Evolutionary conservation across 2,888 invertebrate genomes (phyloP).

Genomic region (Nudaria mundana): DNA sequence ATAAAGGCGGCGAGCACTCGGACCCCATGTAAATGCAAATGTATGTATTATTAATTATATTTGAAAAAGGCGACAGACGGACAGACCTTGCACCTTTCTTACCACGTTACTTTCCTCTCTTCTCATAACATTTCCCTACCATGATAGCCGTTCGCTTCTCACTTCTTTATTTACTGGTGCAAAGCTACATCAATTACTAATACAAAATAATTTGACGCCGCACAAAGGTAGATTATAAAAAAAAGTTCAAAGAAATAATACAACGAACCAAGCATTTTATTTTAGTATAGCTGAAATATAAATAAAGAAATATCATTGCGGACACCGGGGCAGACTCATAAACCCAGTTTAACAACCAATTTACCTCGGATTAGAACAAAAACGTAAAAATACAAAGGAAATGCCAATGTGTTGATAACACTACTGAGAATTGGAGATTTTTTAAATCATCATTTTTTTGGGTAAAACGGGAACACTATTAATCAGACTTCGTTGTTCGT

Average conservation of each 20-base stretch:
- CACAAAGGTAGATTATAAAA: background rate
- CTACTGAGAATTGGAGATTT: conserved; percentile 7
- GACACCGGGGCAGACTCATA: conserved; percentile 13
- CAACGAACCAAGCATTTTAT: background rate
- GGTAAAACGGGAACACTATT: no score
- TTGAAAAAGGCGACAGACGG: no score
- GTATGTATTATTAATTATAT: no score
- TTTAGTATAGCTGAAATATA: conserved; percentile 9
- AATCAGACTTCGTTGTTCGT: no score
- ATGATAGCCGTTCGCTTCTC: no score
- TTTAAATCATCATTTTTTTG: conserved; percentile 12
- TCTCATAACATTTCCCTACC: no score
- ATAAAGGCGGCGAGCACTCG: no score
- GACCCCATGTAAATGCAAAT: no score
- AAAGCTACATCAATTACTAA: background rate
- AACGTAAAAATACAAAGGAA: conserved; percentile 20
- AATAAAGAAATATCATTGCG: conserved; percentile 13
- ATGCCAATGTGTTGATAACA: conserved; percentile 5
- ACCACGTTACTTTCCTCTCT: no score
- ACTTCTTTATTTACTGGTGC: background rate
- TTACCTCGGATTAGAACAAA: conserved; percentile 27
- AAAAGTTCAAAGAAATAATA: background rate
- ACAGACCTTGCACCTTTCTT: no score
- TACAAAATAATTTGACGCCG: background rate
- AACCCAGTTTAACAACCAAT: conserved; percentile 30